Conservation (phyloP, 2,797 vertebrate species). For the Lagorchestes hirsutus region DNA sequence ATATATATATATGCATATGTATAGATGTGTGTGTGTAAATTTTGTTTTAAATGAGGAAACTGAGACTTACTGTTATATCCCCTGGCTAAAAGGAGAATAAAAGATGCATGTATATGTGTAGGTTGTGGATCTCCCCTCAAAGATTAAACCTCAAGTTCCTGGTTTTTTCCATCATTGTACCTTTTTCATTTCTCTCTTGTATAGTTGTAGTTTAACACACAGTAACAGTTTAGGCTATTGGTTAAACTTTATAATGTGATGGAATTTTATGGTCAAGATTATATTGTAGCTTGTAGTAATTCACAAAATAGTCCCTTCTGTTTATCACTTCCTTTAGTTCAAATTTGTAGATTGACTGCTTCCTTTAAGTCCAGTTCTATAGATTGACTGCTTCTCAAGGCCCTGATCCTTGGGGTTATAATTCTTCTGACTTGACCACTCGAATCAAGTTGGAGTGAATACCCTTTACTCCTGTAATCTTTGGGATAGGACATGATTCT, state of each 20-base stretch:
- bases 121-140: neutral
- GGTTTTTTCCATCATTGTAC: neutral
- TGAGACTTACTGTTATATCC: neutral
- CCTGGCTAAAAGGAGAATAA: neutral
- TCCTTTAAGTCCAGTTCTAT: neutral
- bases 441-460: conserved; percentile 16
- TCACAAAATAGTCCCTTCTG: neutral
- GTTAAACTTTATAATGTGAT: neutral
- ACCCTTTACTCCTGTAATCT: neutral
- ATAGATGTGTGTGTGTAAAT: neutral
- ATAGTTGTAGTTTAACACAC: conserved; percentile 5
- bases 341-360: neutral
- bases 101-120: neutral
- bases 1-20: neutral
- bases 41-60: neutral
- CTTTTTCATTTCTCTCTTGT: neutral
- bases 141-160: neutral
- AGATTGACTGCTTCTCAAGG: neutral
- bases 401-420: conserved; percentile 16
- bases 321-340: neutral
- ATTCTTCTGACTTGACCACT: neutral
- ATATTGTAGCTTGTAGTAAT: neutral
- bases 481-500: conserved; percentile 14
- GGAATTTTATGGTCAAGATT: neutral
- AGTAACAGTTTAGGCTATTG: neutral